Percentiles rank a stretch among this genome's conserved stretches.
Conservation (phyloP, 2,113 vertebrate species). For the Pangasianodon hypophthalmus region DNA sequence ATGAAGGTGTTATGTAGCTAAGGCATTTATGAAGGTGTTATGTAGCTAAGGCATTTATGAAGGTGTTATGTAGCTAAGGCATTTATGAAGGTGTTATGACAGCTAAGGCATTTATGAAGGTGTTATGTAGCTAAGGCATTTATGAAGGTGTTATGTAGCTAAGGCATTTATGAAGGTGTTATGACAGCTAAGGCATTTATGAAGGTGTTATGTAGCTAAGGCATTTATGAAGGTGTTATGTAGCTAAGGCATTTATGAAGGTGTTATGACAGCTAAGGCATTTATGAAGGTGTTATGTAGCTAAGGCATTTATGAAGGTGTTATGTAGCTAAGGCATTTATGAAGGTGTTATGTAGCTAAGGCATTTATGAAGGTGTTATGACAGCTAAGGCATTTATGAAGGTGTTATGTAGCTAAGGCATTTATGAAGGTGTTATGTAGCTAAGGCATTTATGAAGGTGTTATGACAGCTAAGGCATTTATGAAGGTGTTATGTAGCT, state of each 20-base stretch:
- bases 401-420: background rate
- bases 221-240: background rate
- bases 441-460: background rate
- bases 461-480: background rate
- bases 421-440: background rate
- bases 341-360: background rate
- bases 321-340: background rate
- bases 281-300: background rate
- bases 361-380: background rate
- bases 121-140: background rate
- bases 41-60: background rate
- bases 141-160: background rate
- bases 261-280: background rate
- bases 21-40: background rate
- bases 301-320: background rate
- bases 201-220: background rate
- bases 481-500: no score
- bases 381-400: background rate
- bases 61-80: background rate
- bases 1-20: background rate
- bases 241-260: background rate
- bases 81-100: background rate
- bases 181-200: background rate
- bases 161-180: background rate
- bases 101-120: background rate